Evolutionary conservation across 2,888 invertebrate genomes (phyloP), one percentile per base, ranked within the genome.

Genomic region (Trichopoda pennipes): DNA sequence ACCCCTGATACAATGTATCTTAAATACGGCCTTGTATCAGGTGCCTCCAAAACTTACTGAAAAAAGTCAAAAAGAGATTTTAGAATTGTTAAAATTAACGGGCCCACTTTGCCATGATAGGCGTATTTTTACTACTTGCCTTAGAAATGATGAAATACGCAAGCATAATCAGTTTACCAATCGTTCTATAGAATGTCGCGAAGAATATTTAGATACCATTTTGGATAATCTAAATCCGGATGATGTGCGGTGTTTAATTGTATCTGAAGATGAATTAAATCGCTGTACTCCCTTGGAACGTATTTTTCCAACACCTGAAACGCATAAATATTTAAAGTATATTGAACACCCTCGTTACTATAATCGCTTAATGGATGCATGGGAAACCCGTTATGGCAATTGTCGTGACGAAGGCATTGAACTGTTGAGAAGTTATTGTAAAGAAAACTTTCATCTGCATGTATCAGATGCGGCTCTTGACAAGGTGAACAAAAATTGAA

Each of bases 1-100:
- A 0, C 97, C 98, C 0, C 92, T 99, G 87, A 96, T 99, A 51
- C 93, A 94, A 84, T 95, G 97, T 51, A 94, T 99, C 73, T 94
- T 99, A 84, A 98, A 99, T 91, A 94, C 99, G 77, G 97, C 96
- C 6, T 96, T 99, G 83, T 98, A 96, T 91, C 96, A 97, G 88
- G 89, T 91, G 38, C 91, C 91, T 35, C 91, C 91, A 9, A 91
- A 91, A 84, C 85, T 91, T 1, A 88, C 86, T 53, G 86, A 88
- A 12, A 89, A 90, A n/a, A 89, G 89, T 69, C 90, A 91, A 84
- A 87, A 86, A 21, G 90, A 91, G 42, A 88, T 91, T 64, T 84
- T 89, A 2, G 85, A 87, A 1, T 87, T 89, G 28, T 76, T 89
- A 12, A 87, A 89, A 4, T 88, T 93, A 83, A 78, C 84, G 2